Conservation (phyloP, 2,888 invertebrate genomes). For the Hypomecis atomaria region DNA sequence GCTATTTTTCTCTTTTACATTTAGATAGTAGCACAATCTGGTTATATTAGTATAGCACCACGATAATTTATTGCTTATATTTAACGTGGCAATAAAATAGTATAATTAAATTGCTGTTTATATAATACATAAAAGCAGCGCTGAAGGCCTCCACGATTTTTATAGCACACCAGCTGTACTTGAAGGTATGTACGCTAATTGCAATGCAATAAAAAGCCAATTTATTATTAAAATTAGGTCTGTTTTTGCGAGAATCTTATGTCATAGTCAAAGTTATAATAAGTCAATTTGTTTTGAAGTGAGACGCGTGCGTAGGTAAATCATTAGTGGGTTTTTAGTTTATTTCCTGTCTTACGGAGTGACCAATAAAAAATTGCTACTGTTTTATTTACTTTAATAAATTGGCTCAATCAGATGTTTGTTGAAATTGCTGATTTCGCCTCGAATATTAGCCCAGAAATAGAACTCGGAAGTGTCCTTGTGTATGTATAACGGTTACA, state of each 20-base stretch:
- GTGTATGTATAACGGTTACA: neutral
- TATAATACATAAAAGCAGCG: slow-evolving; percentile 13
- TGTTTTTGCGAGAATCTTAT: slow-evolving; percentile 13
- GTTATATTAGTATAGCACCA: no score
- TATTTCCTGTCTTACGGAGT: slow-evolving; percentile 5
- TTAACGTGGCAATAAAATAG: neutral
- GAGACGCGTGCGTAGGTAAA: slow-evolving; percentile 7
- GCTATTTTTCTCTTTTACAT: no score
- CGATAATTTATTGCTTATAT: neutral
- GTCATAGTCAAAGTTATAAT: slow-evolving; percentile 8
- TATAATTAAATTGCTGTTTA: slow-evolving; percentile 14
- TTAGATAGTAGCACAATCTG: no score
- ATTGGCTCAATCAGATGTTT: neutral
- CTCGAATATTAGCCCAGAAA: neutral
- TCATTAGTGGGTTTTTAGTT: slow-evolving; percentile 7
- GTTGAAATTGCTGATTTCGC: neutral
- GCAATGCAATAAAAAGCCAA: slow-evolving; percentile 16
- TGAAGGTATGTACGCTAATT: slow-evolving; percentile 18
- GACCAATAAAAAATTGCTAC: neutral
- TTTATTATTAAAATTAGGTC: slow-evolving; percentile 19
- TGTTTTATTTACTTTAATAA: neutral
- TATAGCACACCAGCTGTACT: slow-evolving; percentile 16
- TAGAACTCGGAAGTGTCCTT: neutral
- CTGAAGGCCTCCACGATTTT: slow-evolving; percentile 17
- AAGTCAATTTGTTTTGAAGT: slow-evolving; percentile 4